Evolutionary conservation across 2,888 invertebrate genomes (phyloP), one percentile per base, ranked within the genome.

Genomic region (Mycogona germanica): DNA sequence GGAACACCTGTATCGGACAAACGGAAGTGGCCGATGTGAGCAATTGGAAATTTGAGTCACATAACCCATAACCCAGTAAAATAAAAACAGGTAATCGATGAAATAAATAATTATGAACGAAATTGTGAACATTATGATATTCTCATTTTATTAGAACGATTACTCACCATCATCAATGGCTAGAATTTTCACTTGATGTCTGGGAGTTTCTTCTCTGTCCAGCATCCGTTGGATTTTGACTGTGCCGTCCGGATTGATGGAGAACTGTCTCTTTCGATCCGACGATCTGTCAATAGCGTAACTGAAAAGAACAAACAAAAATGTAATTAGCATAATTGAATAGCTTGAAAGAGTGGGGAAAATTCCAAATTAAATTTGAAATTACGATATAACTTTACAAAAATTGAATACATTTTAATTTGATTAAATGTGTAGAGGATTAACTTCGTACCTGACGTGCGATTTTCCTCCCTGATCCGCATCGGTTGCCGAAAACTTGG

Each of bases 121-220:
- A 1, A 47, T 17, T 17, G 1, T 9, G 23, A 14, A 41, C 21
- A 19, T 41, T 7, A 19, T 41, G 14, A 12, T 28, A 14, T 26
- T 21, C 28, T 12, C 9, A 46, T 28, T 21, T 46, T 25, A 12
- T 29, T 3, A 21, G 32, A 42, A 25, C 29, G 2, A 40, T 5
- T 29, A 40, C 37, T 57, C 35, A 64, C 68, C 93, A 68, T 92
- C 91, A 68, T 95, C 93, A 64, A 92, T 91, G 3, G 95, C 95
- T 64, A 95, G 75, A 61, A 95, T 92, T 73, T 93, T 93, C 4
- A 95, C 89, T 75, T 91, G 92, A 77, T 96, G 95, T 47, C 92
- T 76, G 0, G 92, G 91, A 9, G 91, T 91, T 63, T 93, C 91
- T 72, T 96, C 96, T 51, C 95, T 79, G 70, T 96, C 96, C 55